phyloP scores from a whole-genome alignment of 1,140 invertebrate species.

The Scaptomyza graminum region DNA sequence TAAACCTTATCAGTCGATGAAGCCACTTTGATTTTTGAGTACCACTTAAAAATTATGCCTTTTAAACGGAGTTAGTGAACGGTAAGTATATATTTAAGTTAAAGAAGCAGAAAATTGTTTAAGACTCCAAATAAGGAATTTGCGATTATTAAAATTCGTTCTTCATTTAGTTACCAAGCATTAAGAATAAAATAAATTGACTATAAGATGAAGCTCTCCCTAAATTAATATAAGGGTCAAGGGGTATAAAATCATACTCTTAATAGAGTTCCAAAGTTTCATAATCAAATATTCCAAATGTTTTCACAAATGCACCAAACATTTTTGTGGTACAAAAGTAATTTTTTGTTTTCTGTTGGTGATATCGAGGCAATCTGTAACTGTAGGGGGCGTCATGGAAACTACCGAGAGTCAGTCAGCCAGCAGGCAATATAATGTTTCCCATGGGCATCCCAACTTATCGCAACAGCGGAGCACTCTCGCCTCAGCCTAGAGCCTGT shows the following conservation, averaged over 20 bases:
- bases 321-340: too few relatives aligned
- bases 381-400: constrained; percentile 33
- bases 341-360: background rate
- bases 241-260: too few relatives aligned
- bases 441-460: constrained; percentile 39
- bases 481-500: constrained; percentile 15
- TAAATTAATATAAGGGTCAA: too few relatives aligned
- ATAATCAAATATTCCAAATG: background rate
- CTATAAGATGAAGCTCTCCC: too few relatives aligned
- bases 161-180: background rate
- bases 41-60: background rate
- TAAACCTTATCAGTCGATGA: too few relatives aligned
- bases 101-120: too few relatives aligned
- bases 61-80: background rate
- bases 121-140: too few relatives aligned
- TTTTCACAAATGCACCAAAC: background rate
- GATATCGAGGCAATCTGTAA: constrained; percentile 27
- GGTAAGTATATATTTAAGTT: too few relatives aligned
- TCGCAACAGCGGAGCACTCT: constrained; percentile 33
- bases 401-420: constrained; percentile 32
- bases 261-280: too few relatives aligned
- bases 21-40: background rate
- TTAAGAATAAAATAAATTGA: too few relatives aligned
- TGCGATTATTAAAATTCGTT: too few relatives aligned
- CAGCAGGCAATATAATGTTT: constrained; percentile 23